Conservation (phyloP, 2,113 vertebrate genomes). For the Aythya baeri region DNA sequence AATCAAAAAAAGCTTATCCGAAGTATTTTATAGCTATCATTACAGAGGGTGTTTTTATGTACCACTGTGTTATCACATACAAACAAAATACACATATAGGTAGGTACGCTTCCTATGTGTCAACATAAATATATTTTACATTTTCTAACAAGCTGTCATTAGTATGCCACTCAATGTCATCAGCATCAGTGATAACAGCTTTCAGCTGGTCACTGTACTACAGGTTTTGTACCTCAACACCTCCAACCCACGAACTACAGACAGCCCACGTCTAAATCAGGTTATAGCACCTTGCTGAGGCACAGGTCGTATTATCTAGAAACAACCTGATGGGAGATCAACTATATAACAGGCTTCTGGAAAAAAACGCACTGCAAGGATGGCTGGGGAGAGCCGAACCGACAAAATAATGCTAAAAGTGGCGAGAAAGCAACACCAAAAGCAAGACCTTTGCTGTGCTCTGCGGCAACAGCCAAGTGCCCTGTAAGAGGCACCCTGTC, state of each 20-base stretch:
- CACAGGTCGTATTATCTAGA: not conserved
- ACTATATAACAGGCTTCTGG: not conserved
- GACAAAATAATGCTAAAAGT: not conserved
- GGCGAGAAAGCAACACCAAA: not conserved
- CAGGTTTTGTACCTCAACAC: not conserved
- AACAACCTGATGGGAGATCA: not conserved
- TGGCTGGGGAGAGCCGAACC: not conserved
- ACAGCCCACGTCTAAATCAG: not conserved
- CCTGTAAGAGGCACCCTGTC: fast-evolving
- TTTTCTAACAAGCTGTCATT: not conserved
- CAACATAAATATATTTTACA: not conserved
- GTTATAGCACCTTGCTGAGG: not conserved
- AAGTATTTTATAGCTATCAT: slow-evolving; percentile 27
- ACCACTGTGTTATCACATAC: not conserved
- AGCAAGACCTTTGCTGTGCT: not conserved
- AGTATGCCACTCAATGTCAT: not conserved
- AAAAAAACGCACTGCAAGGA: not conserved
- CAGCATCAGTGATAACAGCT: not conserved
- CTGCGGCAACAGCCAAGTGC: not conserved
- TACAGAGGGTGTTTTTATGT: not conserved
- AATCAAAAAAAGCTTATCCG: slow-evolving; percentile 21
- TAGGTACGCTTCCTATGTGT: not conserved
- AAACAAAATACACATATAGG: not conserved
- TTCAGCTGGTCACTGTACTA: not conserved
- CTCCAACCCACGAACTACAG: not conserved